These are phyloP conservation scores for Drosophila arawakana DNA, from an alignment of 1,140 invertebrate species.

Conservation along the genomic window DNA sequence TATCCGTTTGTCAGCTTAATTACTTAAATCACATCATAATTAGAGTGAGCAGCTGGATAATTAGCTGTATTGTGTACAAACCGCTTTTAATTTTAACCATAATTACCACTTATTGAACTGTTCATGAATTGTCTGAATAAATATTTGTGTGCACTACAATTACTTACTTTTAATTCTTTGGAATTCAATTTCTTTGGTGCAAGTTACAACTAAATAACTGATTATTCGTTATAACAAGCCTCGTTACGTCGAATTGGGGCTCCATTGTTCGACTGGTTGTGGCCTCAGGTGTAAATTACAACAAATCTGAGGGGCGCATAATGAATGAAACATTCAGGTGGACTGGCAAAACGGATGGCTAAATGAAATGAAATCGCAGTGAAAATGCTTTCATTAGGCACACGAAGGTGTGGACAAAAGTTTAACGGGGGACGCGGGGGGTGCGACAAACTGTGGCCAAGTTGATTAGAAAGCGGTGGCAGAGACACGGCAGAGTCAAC, in stretches of 20 bases:
- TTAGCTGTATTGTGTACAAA: no score
- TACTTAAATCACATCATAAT: not conserved
- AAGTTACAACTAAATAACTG: not conserved
- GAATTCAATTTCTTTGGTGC: not conserved
- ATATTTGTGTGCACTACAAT: no score
- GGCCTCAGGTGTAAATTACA: constrained; percentile 79
- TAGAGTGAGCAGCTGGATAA: no score
- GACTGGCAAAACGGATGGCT: constrained; percentile 60
- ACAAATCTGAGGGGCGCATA: constrained; percentile 77
- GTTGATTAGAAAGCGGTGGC: constrained; percentile 75
- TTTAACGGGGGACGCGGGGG: constrained; percentile 34
- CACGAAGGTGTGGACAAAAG: constrained; percentile 55
- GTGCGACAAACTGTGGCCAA: constrained; percentile 78
- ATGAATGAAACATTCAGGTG: constrained; percentile 62
- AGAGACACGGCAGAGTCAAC: constrained; percentile 34
- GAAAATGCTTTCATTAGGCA: constrained; percentile 78
- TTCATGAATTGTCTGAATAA: not conserved
- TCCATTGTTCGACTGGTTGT: constrained; percentile 54
- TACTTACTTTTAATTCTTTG: not conserved
- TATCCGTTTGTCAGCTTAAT: constrained; percentile 6
- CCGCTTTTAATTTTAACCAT: no score
- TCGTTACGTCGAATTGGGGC: constrained; percentile 37
- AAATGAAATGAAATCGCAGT: constrained; percentile 81
- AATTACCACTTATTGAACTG: not conserved
- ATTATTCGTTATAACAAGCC: constrained; percentile 7